Conservation (phyloP, 1,140 invertebrate genomes). For the Hylaeus volcanicus region DNA sequence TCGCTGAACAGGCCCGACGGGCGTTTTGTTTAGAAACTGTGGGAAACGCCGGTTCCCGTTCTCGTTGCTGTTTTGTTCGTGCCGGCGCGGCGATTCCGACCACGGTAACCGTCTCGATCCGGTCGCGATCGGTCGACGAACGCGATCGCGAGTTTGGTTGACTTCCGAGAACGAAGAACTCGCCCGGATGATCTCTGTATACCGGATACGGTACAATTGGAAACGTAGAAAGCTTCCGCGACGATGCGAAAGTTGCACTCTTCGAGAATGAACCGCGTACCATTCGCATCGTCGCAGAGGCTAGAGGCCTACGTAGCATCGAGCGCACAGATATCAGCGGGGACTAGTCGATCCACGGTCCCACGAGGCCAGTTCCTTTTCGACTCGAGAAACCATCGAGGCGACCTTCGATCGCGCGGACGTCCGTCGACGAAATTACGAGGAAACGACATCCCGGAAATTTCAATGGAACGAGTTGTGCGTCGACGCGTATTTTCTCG, state of each 20-base stretch:
- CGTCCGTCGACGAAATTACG: neutral
- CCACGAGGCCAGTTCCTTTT: too few species aligned
- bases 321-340: too few species aligned
- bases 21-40: neutral
- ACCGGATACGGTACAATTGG: too few species aligned
- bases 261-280: too few species aligned
- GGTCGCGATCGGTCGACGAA: neutral
- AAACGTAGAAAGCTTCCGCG: too few species aligned
- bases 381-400: neutral
- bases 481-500: too few species aligned
- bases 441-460: neutral
- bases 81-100: neutral
- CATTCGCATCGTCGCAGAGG: too few species aligned
- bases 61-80: neutral
- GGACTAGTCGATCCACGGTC: too few species aligned
- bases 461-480: neutral
- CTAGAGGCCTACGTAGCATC: too few species aligned
- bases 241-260: too few species aligned
- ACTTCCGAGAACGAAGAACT: neutral
- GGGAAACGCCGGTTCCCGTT: neutral
- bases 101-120: too few species aligned
- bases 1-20: conserved; percentile 71
- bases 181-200: too few species aligned
- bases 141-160: neutral
- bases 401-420: neutral